These are phyloP conservation scores for Fundulus diaphanus DNA, from an alignment of 2,797 vertebrate genomes.

Conservation along the genomic window DNA sequence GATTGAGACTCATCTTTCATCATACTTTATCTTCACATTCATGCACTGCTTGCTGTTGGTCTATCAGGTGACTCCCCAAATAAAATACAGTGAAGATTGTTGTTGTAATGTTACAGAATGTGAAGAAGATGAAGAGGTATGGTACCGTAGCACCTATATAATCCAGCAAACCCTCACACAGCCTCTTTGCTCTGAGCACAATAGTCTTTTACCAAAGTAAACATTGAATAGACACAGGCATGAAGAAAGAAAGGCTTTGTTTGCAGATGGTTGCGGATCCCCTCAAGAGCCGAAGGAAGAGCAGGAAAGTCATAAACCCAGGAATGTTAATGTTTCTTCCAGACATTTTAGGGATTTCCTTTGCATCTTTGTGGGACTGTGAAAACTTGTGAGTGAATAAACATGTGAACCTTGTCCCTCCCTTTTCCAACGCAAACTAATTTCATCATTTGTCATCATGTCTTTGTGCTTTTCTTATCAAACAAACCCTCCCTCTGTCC, in stretches of 20 bases:
- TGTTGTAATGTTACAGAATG: not conserved
- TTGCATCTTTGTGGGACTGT: slow-evolving; percentile 15
- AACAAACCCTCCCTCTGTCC: not conserved
- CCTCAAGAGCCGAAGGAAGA: slow-evolving; percentile 9
- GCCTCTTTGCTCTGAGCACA: slow-evolving; percentile 38
- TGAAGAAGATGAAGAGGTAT: not conserved
- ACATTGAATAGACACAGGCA: slow-evolving; percentile 14
- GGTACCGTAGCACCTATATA: not conserved
- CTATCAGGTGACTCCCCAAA: not conserved
- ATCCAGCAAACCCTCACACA: slow-evolving; percentile 1
- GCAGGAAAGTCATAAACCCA: slow-evolving; percentile 5
- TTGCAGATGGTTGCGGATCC: slow-evolving; percentile 8
- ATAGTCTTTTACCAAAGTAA: not conserved
- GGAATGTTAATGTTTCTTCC: slow-evolving; percentile 45
- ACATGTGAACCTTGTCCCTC: slow-evolving; percentile 27
- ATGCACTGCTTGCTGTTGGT: not conserved
- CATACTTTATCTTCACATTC: not conserved
- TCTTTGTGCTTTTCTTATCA: not conserved
- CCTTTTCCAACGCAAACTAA: slow-evolving; percentile 4
- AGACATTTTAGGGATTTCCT: slow-evolving; percentile 20
- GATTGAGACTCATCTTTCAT: not conserved
- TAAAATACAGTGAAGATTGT: not conserved
- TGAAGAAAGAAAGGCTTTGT: not conserved
- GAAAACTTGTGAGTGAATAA: slow-evolving; percentile 10
- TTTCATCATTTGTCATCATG: slow-evolving; percentile 9